Evolutionary conservation across 2,888 invertebrate species (phyloP).

Genomic region (Chydorus sphaericus): DNA sequence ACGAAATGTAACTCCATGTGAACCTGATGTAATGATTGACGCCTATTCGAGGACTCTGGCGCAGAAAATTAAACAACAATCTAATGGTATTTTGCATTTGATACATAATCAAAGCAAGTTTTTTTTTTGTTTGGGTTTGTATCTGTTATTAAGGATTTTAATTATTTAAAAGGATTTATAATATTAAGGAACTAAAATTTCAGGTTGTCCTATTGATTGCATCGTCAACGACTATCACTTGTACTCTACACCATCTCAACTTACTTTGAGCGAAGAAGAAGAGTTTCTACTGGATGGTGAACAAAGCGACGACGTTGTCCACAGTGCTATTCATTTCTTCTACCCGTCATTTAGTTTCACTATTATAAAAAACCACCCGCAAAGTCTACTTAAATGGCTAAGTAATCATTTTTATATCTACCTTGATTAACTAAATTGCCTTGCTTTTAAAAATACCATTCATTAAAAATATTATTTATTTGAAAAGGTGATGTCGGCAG

Average conservation of each 20-base stretch:
- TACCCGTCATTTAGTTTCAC: slow-evolving; percentile 16
- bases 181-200: no score
- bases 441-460: no score
- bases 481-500: no score
- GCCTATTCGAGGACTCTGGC: background rate
- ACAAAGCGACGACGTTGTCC: slow-evolving; percentile 17
- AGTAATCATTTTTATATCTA: no score
- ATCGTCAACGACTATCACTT: slow-evolving; percentile 1
- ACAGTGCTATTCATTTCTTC: slow-evolving; percentile 15
- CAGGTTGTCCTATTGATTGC: slow-evolving; percentile 10
- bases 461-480: no score
- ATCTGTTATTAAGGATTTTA: background rate
- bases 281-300: background rate
- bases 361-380: slow-evolving; percentile 24
- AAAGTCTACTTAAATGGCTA: slow-evolving; percentile 12
- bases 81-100: no score
- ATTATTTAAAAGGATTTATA: background rate
- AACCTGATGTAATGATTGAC: background rate
- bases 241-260: background rate
- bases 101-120: no score
- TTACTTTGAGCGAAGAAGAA: slow-evolving; percentile 7
- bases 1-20: background rate
- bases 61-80: background rate
- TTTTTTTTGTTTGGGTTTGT: no score
- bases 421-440: no score